Evolutionary conservation across 1,140 invertebrate species (phyloP), one percentile per base, ranked within the genome.

Genomic region (Scaptomyza hsui): DNA sequence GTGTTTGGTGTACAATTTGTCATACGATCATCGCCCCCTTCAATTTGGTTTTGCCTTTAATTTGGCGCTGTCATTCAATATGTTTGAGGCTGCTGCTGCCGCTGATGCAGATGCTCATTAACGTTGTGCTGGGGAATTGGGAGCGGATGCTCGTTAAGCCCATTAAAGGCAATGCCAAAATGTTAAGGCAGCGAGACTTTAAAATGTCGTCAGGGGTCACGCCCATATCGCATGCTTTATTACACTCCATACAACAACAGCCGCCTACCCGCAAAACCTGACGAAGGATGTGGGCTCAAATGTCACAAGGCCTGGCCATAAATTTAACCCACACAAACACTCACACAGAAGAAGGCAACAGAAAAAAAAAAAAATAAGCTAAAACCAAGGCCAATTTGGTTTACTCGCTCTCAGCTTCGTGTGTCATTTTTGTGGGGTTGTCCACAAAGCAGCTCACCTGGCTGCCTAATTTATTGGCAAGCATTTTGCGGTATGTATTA

Each of bases 41-140:
- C 24, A 53, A 59, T 48, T 60, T 49, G 51, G 35, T 48, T 56
- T 49, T 55, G 51, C 24, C 69, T 56, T 75, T 62, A 86, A 77
- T 86, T 86, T 81, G 64, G 42, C 75, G 37, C 57, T 85, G 81
- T 75, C 81, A 85, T 86, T 81, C 81, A 85, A 85, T 85, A 86
- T 72, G 81, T 61, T 77, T 81, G 62, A 71, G 45, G 57, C 56
- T 13, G 53, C 4, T 35, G 48, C 15, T 5, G 49, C 51, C 39
- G 37, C 12, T 39, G 18, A 3, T 53, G 51, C 10, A 15, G 15
- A 12, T 53, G 55, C 56, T 70, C 59, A 70, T 70, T 70, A 71
- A 53, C 37, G 26, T n/a, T 49, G 37, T 53, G 24, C 26, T 42
- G 62, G 53, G 16, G 39, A 47, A 64, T 75, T 55, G 67, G 51